A percentile compares a stretch with the other conserved stretches of the same genome.
Evolutionary conservation across 1,140 invertebrate species (phyloP).

Genomic region (Wiebesia pumilae): DNA sequence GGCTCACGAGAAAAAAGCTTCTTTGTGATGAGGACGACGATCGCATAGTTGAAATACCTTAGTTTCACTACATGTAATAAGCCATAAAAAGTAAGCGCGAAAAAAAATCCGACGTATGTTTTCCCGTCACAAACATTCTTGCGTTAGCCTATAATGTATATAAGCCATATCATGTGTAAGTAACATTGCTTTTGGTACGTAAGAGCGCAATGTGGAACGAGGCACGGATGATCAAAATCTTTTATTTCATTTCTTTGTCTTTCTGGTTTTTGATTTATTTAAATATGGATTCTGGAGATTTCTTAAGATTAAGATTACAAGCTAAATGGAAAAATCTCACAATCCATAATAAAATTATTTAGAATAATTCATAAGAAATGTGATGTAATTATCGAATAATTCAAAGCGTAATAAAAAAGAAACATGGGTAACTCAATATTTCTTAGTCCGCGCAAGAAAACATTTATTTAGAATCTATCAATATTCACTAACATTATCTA

Average conservation of each 20-base stretch:
- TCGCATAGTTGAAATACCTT: not conserved
- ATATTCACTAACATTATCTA: too few species aligned
- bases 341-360: too few species aligned
- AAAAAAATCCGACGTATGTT: slow-evolving; percentile 4
- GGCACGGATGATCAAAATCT: not conserved
- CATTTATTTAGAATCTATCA: too few species aligned
- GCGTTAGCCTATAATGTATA: not conserved
- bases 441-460: too few species aligned
- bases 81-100: not conserved
- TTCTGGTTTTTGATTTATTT: not conserved
- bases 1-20: not conserved
- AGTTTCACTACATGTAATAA: not conserved
- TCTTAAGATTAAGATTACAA: not conserved
- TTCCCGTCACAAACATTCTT: not conserved
- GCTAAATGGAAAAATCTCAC: not conserved
- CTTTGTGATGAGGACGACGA: not conserved
- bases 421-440: too few species aligned
- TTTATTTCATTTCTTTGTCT: not conserved
- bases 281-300: not conserved
- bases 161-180: not conserved
- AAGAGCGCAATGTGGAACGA: not conserved
- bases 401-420: too few species aligned
- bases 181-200: not conserved
- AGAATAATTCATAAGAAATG: too few species aligned
- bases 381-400: too few species aligned